Evolutionary conservation across 2,113 vertebrate genomes (phyloP), one percentile per base, ranked within the genome.

Genomic region (Synchiropus splendidus): DNA sequence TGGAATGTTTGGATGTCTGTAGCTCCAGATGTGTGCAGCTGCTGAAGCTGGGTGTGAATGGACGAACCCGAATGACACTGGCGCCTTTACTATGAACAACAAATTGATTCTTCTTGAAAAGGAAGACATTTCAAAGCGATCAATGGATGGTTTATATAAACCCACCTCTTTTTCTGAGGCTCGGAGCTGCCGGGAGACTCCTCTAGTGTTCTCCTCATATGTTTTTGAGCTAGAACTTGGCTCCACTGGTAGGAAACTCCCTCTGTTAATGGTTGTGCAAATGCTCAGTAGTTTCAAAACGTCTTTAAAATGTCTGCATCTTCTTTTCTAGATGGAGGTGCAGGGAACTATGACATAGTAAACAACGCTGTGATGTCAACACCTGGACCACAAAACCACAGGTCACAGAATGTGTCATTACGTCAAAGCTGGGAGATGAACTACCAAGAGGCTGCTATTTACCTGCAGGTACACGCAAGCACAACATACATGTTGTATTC

Each of bases 381-480:
- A 40, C 83, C 87, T 0, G 83, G 82, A 2, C 72, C 80, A 2
- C 82, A 82, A 35, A 84, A 82, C 11, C 58, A 81, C 65, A 79
- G 78, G 0, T 30, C 61, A 10, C 87, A 83, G 48, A 79, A 78
- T 50, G 76, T 72, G 54, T 83, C 84, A 17, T 51, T 86, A 11
- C 71, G 58, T 2, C 88, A 90, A 64, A 89, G 83, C 79, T 97
- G 95, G 95, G 93, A 97, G 50, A 94, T 95, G 86, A 97, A 92
- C 68, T 97, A 93, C 65, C 94, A 98, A 67, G 95, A 98, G 77
- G 90, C 94, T 36, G 92, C 95, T 5, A 97, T 98, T 82, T 98
- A 97, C 84, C 86, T 98, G 77, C 92, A 98, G 91, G 95, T 97
- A 64, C 62, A 38, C 12, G 53, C 32, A 45, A 12, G 21, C 18